phyloP scores from a whole-genome alignment of 2,797 vertebrate genomes.

The Peromyscus eremicus region DNA sequence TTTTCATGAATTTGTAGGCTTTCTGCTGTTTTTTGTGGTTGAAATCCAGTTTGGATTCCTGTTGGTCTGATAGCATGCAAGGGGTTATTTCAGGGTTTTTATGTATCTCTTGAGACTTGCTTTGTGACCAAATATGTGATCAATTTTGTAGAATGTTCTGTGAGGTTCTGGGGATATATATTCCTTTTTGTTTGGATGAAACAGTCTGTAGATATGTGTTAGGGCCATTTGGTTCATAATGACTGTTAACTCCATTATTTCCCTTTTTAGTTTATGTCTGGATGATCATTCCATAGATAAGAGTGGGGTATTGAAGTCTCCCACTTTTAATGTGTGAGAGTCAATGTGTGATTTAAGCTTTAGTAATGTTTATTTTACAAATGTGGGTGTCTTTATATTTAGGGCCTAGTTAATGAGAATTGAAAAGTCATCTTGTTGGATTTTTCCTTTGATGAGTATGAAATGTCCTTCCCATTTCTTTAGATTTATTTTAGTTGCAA shows the following conservation, averaged over 20 bases:
- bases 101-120: background rate
- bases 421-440: background rate
- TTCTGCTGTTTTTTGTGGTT: background rate
- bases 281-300: background rate
- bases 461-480: background rate
- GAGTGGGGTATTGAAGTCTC: background rate
- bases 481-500: background rate
- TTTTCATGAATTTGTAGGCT: background rate
- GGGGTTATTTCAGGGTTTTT: background rate
- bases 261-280: background rate
- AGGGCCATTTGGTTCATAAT: background rate
- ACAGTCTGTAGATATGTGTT: background rate
- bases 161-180: background rate
- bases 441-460: background rate
- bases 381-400: background rate
- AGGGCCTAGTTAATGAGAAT: background rate
- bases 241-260: background rate
- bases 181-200: background rate
- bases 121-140: background rate
- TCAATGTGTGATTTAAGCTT: background rate
- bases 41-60: background rate
- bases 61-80: background rate
- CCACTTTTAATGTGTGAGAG: background rate
- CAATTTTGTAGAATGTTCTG: background rate
- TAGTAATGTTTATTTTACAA: background rate